phyloP scores from a whole-genome alignment of 2,113 vertebrate species.

The Sakesphorus luctuosus region DNA sequence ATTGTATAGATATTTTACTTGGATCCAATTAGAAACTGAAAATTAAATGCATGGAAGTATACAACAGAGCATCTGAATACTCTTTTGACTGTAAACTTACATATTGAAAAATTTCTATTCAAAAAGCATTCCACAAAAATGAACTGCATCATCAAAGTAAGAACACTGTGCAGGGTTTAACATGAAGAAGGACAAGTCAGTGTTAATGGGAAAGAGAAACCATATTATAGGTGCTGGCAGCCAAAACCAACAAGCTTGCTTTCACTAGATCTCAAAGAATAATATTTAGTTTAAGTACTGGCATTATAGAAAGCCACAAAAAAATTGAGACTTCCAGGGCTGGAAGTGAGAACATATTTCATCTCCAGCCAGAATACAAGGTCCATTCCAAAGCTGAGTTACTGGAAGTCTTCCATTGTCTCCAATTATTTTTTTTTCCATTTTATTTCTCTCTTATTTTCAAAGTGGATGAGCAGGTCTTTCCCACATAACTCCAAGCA shows the following conservation, averaged over 20 bases:
- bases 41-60: neutral
- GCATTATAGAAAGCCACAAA: slow-evolving; percentile 5
- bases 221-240: neutral
- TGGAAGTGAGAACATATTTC: slow-evolving; percentile 22
- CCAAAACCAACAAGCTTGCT: slow-evolving; percentile 44
- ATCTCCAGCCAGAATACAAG: neutral
- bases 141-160: neutral
- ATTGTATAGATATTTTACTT: neutral
- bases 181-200: neutral
- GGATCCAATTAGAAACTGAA: neutral
- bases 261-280: slow-evolving; percentile 39
- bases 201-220: neutral
- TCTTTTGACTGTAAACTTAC: neutral
- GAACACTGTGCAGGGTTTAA: neutral
- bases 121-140: neutral
- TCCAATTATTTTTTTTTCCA: neutral
- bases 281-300: slow-evolving; percentile 28
- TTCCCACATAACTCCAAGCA: neutral
- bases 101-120: neutral
- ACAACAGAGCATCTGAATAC: neutral
- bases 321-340: neutral
- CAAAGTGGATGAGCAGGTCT: neutral
- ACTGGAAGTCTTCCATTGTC: neutral
- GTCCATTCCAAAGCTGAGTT: neutral
- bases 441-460: neutral